Evolutionary conservation across 2,113 vertebrate genomes (phyloP).

Genomic region (Eleginops maclovinus): DNA sequence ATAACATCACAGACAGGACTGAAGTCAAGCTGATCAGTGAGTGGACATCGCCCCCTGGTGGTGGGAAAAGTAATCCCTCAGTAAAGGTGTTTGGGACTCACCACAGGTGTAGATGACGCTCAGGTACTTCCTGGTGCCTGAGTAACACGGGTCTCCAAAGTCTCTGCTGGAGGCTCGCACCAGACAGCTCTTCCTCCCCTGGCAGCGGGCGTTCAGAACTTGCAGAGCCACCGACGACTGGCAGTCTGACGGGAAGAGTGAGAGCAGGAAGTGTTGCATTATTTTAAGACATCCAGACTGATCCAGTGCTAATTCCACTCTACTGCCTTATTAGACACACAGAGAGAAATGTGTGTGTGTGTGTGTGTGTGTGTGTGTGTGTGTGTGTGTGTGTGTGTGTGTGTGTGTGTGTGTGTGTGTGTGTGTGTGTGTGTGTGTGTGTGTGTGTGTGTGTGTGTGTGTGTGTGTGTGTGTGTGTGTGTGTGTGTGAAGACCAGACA

Average conservation of each 20-base stretch:
- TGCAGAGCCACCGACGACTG: conserved; percentile 86
- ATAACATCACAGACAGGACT: background rate
- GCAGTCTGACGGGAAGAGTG: conserved; percentile 82
- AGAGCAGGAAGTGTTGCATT: background rate
- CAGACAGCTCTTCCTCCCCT: conserved; percentile 88
- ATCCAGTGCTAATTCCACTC: conserved; percentile 6
- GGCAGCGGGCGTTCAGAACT: conserved; percentile 87
- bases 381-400: no score
- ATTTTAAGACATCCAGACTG: background rate
- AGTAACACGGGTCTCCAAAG: conserved; percentile 92
- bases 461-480: conserved; percentile 38
- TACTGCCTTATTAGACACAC: conserved; percentile 28
- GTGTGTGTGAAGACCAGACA: conserved; percentile 47
- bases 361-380: no score
- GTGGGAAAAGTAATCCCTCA: background rate
- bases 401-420: no score
- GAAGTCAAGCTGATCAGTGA: conserved; percentile 13
- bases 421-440: no score
- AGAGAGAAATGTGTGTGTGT: conserved; percentile 39
- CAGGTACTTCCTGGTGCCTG: conserved; percentile 91
- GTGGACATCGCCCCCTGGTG: conserved; percentile 70
- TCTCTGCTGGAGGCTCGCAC: conserved; percentile 88
- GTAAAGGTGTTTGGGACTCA: conserved; percentile 69
- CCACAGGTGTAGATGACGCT: conserved; percentile 93
- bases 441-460: no score